These are phyloP conservation scores for Drosophila kambysellisi DNA, from an alignment of 2,888 invertebrate species.

Conservation along the genomic window DNA sequence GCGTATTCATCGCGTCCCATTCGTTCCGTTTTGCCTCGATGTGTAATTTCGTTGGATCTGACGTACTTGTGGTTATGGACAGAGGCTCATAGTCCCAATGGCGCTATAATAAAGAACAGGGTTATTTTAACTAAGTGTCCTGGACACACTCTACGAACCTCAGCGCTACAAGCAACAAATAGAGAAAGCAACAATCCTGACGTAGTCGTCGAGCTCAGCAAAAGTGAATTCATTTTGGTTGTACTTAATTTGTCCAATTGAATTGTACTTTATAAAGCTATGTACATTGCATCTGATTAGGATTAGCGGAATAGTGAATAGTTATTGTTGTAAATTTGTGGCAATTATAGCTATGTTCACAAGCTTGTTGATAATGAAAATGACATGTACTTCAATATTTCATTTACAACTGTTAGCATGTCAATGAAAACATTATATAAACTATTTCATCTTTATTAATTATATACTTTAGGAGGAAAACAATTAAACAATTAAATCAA, in stretches of 20 bases:
- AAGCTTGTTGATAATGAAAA: neutral
- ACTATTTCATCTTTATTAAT: neutral
- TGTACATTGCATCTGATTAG: neutral
- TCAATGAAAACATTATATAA: neutral
- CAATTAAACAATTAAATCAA: neutral
- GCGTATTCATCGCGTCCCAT: conserved; percentile 26
- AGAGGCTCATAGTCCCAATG: conserved; percentile 31
- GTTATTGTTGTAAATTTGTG: neutral
- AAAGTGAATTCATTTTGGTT: neutral
- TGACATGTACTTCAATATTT: neutral
- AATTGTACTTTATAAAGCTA: neutral
- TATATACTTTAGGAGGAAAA: neutral
- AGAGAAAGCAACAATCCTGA: neutral
- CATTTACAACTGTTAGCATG: neutral
- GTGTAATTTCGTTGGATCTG: conserved; percentile 28
- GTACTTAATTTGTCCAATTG: neutral
- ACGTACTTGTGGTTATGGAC: conserved; percentile 2
- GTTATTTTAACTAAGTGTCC: neutral
- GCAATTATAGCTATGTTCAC: neutral
- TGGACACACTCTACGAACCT: conserved; percentile 2
- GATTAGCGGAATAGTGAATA: neutral
- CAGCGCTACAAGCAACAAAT: neutral
- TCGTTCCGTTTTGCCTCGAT: conserved; percentile 13
- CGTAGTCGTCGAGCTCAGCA: neutral
- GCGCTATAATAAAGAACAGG: conserved; percentile 9